These are phyloP conservation scores for Noturus placidus DNA, from an alignment of 2,113 vertebrate genomes.

Conservation along the genomic window DNA sequence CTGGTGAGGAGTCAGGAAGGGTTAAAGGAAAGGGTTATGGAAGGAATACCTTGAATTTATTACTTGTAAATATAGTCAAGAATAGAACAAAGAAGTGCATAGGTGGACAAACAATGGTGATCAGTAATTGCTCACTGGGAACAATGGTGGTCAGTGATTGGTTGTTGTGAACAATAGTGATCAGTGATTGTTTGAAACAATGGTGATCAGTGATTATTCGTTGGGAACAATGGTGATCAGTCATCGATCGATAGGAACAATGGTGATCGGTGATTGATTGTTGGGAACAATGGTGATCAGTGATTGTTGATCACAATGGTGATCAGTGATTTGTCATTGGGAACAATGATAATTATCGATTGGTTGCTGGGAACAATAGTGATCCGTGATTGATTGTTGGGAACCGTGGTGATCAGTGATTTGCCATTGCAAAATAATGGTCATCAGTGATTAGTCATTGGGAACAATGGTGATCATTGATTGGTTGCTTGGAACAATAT, in stretches of 20 bases:
- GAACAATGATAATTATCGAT: no score
- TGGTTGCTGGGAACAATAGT: no score
- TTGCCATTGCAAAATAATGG: no score
- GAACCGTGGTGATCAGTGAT: no score
- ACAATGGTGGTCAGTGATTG: not conserved
- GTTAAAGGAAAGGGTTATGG: not conserved
- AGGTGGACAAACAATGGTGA: not conserved
- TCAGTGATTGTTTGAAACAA: not conserved
- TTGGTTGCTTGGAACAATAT: no score
- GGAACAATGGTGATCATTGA: no score
- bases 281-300: no score
- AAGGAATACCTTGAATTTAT: not conserved
- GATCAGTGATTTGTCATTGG: no score
- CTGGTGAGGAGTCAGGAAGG: not conserved
- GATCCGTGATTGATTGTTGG: no score
- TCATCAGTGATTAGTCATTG: no score
- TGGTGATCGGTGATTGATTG: not conserved
- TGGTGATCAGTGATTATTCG: not conserved
- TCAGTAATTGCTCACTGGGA: not conserved
- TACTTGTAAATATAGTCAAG: not conserved
- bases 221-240: not conserved
- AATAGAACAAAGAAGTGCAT: not conserved
- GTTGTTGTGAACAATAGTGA: not conserved
- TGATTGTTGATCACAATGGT: no score
- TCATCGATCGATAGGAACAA: not conserved